Percentiles rank a stretch among this genome's conserved stretches.
These are phyloP conservation scores for Pterophyllum scalare DNA, from an alignment of 2,113 vertebrate species.

Conservation along the genomic window DNA sequence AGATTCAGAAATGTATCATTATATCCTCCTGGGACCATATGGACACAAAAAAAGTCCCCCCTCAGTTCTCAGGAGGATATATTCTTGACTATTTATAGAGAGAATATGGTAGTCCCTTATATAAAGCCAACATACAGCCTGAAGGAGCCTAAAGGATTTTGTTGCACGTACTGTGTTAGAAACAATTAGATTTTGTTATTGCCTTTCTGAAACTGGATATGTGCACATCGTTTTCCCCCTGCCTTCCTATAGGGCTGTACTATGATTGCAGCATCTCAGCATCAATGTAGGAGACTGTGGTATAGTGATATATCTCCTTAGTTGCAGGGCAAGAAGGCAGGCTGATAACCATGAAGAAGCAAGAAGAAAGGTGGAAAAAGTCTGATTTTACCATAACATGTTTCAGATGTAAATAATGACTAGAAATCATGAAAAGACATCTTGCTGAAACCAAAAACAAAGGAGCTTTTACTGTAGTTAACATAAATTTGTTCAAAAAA, in stretches of 20 bases:
- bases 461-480: too few relatives aligned
- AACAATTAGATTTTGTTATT: not conserved
- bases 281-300: not conserved
- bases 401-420: not conserved
- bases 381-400: too few relatives aligned
- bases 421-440: not conserved
- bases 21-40: not conserved
- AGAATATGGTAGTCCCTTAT: fast-evolving
- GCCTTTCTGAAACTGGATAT: not conserved
- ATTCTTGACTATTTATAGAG: not conserved
- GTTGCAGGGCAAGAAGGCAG: not conserved
- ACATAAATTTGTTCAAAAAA: too few relatives aligned
- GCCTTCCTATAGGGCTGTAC: too few relatives aligned
- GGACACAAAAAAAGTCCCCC: too few relatives aligned
- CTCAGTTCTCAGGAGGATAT: too few relatives aligned
- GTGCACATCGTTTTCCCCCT: not conserved
- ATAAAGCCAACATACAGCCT: not conserved
- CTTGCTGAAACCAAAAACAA: too few relatives aligned
- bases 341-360: not conserved
- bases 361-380: too few relatives aligned
- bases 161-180: not conserved
- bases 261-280: not conserved
- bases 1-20: not conserved
- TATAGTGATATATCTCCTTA: not conserved
- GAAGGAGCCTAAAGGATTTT: not conserved